Conservation (phyloP, 1,140 invertebrate genomes). For the Drosophila ogumai region DNA sequence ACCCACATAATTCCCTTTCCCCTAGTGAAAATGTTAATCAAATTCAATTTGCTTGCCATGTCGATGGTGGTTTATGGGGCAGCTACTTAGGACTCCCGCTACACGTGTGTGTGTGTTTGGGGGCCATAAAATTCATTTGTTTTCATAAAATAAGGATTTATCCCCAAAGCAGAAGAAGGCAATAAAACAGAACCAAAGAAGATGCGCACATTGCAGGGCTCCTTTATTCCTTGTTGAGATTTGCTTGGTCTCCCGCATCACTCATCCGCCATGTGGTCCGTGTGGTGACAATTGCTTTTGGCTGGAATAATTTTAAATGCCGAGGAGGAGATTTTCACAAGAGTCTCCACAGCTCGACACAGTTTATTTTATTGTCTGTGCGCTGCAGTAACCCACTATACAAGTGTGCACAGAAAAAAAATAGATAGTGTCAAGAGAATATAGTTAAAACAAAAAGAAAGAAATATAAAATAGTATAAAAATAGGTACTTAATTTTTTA, state of each 20-base stretch:
- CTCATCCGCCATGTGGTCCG: constrained; percentile 63
- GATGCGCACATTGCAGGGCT: constrained; percentile 1
- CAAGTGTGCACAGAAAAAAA: constrained; percentile 7
- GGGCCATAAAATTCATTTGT: constrained; percentile 76
- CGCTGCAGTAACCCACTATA: constrained; percentile 23
- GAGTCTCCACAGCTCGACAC: constrained; percentile 31
- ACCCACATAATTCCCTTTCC: neutral
- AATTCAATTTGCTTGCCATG: constrained; percentile 72
- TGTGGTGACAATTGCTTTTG: constrained; percentile 70
- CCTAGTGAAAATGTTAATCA: constrained; percentile 61
- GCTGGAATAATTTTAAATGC: constrained; percentile 50
- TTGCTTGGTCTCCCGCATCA: constrained; percentile 48
- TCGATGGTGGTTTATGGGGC: constrained; percentile 50
- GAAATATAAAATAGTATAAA: neutral
- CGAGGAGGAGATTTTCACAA: constrained; percentile 30
- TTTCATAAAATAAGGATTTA: constrained; percentile 80
- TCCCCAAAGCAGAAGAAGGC: constrained; percentile 45
- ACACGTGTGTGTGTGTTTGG: constrained; percentile 14
- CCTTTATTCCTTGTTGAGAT: constrained; percentile 20
- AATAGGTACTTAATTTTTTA: neutral
- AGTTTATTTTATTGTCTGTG: constrained; percentile 54
- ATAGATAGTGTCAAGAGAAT: too few relatives aligned
- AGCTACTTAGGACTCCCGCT: constrained; percentile 26
- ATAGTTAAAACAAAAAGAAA: neutral
- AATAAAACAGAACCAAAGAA: constrained; percentile 49